Conservation (phyloP, 2,888 invertebrate genomes). For the Steinernema hermaphroditum region DNA sequence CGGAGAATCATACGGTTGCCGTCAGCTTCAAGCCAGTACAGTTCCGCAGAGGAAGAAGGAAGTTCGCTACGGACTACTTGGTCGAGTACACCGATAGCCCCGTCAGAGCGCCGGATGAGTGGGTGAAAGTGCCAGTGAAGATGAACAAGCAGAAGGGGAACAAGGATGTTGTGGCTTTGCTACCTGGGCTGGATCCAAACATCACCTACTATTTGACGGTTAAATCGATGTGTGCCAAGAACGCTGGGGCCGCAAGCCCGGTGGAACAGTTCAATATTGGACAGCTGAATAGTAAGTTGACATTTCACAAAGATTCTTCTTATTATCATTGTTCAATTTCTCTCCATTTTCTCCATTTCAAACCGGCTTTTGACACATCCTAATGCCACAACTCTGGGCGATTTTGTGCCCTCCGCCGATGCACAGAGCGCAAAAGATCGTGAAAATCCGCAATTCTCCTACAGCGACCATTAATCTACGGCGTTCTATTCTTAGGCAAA, state of each 20-base stretch:
- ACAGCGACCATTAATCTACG: too few species aligned
- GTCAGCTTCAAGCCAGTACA: conserved; percentile 15
- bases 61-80: conserved; percentile 17
- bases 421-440: too few species aligned
- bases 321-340: neutral
- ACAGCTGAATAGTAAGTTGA: too few species aligned
- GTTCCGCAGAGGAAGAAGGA: neutral
- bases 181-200: neutral
- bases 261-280: conserved; percentile 1
- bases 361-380: neutral
- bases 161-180: conserved; percentile 1
- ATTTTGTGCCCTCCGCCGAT: too few species aligned
- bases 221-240: conserved; percentile 12
- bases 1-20: neutral
- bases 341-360: neutral
- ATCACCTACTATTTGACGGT: conserved; percentile 6
- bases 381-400: neutral
- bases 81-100: conserved; percentile 5
- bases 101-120: neutral
- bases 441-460: too few species aligned
- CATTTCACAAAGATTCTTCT: too few species aligned
- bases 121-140: neutral
- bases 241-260: neutral
- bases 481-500: conserved; percentile 4
- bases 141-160: neutral